Evolutionary conservation across 2,113 vertebrate species (phyloP).

Genomic region (Campylomormyrus tamandua): DNA sequence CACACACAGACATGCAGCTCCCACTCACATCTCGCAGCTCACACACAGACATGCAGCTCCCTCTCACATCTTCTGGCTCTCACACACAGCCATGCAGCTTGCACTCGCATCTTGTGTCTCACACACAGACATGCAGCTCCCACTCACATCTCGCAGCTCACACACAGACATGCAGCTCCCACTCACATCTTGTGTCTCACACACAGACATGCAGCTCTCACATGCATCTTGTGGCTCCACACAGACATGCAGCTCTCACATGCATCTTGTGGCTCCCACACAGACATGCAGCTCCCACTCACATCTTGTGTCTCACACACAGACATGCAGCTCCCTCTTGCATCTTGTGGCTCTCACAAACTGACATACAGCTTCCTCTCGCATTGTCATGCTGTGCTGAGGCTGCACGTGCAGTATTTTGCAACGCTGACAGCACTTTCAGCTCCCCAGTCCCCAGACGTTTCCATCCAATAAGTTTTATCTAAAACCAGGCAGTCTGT

Average conservation of each 20-base stretch:
- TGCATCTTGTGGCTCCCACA: not conserved
- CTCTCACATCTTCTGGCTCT: no score
- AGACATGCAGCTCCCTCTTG: not conserved
- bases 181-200: not conserved
- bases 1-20: not conserved
- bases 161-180: not conserved
- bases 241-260: not conserved
- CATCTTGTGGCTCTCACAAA: not conserved
- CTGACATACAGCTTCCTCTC: not conserved
- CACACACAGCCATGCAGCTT: no score
- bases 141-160: not conserved
- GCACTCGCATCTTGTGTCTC: not conserved
- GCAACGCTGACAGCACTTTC: not conserved
- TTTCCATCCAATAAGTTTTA: not conserved
- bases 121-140: not conserved
- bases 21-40: rapidly evolving
- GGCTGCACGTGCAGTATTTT: not conserved
- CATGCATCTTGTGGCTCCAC: not conserved
- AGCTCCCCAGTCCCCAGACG: not conserved
- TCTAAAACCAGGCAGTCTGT: not conserved
- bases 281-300: not conserved
- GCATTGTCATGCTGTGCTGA: not conserved
- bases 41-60: not conserved
- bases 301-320: not conserved
- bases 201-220: no score